phyloP scores from a whole-genome alignment of 2,888 invertebrate genomes.

The Frankliniella fusca region DNA sequence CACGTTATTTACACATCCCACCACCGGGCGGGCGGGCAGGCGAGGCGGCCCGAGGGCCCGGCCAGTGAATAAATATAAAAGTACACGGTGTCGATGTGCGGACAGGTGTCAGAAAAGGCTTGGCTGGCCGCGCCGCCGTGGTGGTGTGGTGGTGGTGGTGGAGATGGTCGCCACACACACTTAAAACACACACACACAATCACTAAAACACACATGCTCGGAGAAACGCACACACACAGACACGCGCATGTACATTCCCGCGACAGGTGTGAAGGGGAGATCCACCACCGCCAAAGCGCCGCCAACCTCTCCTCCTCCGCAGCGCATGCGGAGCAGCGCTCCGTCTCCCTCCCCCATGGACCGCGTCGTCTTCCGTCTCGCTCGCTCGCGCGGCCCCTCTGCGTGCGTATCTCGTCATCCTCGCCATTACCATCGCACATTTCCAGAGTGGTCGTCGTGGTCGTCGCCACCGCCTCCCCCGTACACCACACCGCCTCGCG shows the following conservation, averaged over 20 bases:
- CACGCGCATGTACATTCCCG: background rate
- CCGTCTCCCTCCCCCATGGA: background rate
- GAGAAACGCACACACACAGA: background rate
- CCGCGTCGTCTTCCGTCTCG: background rate
- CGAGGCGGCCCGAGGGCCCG: background rate
- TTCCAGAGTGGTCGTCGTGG: too few relatives aligned
- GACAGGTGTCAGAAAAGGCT: background rate
- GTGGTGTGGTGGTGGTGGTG: too few relatives aligned
- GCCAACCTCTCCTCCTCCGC: background rate
- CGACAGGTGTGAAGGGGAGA: background rate
- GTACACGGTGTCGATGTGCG: background rate
- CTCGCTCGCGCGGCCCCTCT: background rate
- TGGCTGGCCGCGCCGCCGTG: too few relatives aligned
- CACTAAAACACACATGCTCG: background rate
- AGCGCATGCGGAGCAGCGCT: background rate
- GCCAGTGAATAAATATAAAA: background rate
- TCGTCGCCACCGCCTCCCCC: too few relatives aligned
- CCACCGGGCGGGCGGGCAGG: too few relatives aligned
- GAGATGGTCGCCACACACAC: too few relatives aligned
- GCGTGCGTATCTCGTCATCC: too few relatives aligned
- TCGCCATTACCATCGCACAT: too few relatives aligned
- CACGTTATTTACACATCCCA: background rate
- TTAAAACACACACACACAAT: background rate
- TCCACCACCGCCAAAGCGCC: background rate
- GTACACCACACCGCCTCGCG: too few relatives aligned